Evolutionary conservation across 1,140 invertebrate genomes (phyloP), one percentile per base, ranked within the genome.

Genomic region (Drosophila takahashii): DNA sequence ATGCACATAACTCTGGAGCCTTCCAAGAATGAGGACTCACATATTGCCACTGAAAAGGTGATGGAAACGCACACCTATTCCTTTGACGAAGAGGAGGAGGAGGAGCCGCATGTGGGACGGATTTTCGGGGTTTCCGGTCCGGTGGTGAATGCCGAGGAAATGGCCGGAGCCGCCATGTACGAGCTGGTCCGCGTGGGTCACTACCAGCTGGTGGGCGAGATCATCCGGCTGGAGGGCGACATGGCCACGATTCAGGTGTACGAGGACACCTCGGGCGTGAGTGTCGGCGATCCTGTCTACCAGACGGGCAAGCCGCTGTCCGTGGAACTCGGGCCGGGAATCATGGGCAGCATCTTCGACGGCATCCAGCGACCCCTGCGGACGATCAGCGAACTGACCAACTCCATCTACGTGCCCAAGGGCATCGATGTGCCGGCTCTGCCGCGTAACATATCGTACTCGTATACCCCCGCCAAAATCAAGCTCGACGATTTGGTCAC

Each of bases 151-250:
- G 99, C 99, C 66, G 98, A 99, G 93, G 97, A 97, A 91, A 99
- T 99, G 99, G 96, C 98, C 75, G 99, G 99, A 73, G 97, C 99
- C 26, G 99, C 99, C 95, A 99, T 99, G 98, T 99, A 99, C 95
- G 99, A 99, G 93, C 93, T 99, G 93, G 99, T 99, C 58, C 95
- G 99, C 90, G 99, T 99, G 11, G 99, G 99, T 13, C 99, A 99
- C 93, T 95, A 95, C 81, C 98, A 99, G 93, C 94, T 99, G 79
- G 99, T 99, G 5, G 99, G 99, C 77, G 99, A 99, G 94, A 99
- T 99, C 92, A 99, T 99, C 94, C 96, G 99, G 93, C 94, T 99
- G 67, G 99, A 99, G 94, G 98, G 98, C 71, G 99, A 99, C 92
- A 98, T 99, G 96, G 99, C 99, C 48, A 99, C 99, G 73, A 99